phyloP scores from a whole-genome alignment of 1,140 invertebrate species.

The Procambarus virginalis region DNA sequence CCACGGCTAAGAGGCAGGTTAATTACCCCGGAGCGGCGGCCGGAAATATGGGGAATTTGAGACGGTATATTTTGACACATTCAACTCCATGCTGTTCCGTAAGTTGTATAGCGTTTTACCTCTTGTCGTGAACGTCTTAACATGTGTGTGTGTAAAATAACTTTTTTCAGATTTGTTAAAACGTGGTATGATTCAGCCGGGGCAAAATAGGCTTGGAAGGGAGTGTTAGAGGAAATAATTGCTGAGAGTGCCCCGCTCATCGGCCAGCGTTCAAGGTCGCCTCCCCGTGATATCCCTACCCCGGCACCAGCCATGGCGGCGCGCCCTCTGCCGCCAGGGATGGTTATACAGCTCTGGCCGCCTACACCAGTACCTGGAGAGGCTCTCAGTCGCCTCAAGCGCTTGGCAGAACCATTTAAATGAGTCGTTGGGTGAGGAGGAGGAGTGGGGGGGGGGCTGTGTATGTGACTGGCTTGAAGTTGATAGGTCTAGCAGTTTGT shows the following conservation, averaged over 20 bases:
- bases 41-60: too few species aligned
- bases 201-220: not conserved
- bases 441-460: too few species aligned
- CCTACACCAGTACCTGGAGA: not conserved
- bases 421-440: not conserved
- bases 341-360: not conserved
- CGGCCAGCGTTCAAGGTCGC: slow-evolving; percentile 1
- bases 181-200: not conserved
- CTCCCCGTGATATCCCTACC: slow-evolving; percentile 4
- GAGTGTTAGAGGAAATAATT: not conserved
- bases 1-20: too few species aligned
- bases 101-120: too few species aligned
- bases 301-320: not conserved
- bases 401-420: not conserved
- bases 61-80: too few species aligned
- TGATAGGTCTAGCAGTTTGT: too few species aligned
- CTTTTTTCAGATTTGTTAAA: too few species aligned
- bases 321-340: not conserved
- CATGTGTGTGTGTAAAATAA: too few species aligned
- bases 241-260: not conserved
- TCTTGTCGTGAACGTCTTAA: too few species aligned
- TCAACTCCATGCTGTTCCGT: too few species aligned
- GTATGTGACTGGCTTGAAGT: too few species aligned
- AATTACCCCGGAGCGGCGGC: too few species aligned
- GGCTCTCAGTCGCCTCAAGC: not conserved